A percentile compares a stretch with the other conserved stretches of the same genome.
Evolutionary conservation across 2,113 vertebrate genomes (phyloP).

Genomic region (Hassar affinis): DNA sequence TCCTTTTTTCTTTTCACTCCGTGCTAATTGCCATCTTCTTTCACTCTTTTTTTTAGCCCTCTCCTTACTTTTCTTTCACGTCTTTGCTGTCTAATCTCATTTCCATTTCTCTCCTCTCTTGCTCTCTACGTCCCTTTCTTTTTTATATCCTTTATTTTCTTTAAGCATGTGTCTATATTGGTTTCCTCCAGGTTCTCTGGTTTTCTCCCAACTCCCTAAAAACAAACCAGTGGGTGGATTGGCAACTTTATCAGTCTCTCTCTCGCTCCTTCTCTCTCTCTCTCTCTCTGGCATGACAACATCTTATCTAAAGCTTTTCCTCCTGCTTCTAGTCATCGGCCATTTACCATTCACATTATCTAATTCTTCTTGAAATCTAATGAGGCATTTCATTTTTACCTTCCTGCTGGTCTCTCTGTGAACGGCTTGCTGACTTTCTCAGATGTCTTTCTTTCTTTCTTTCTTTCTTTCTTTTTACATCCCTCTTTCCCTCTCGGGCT

Average conservation of each 20-base stretch:
- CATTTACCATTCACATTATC: slow-evolving; percentile 22
- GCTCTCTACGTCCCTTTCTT: not conserved
- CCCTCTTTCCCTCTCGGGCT: not conserved
- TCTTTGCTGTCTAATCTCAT: not conserved
- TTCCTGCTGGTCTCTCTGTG: not conserved
- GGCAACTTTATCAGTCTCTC: not conserved
- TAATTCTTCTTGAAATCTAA: slow-evolving; percentile 20
- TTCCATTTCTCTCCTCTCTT: slow-evolving; percentile 6
- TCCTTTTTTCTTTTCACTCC: not conserved
- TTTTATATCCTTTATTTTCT: not conserved
- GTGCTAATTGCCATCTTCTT: not conserved
- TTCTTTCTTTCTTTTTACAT: slow-evolving; percentile 18
- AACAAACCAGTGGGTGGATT: not conserved
- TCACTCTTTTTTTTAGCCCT: not conserved
- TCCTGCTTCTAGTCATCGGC: slow-evolving; percentile 16
- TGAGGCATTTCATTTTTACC: slow-evolving; percentile 27
- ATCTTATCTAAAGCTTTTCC: slow-evolving; percentile 7
- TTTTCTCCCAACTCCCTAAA: not conserved
- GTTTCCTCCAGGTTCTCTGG: not conserved
- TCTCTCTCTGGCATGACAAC: not conserved
- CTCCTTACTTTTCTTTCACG: not conserved
- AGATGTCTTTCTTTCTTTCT: not conserved
- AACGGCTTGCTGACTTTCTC: not conserved
- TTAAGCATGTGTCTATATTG: not conserved
- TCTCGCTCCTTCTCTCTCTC: not conserved